Base-by-base conservation (phyloP, 2,888 invertebrate species). In the Yponomeuta plumbellus region DNA sequence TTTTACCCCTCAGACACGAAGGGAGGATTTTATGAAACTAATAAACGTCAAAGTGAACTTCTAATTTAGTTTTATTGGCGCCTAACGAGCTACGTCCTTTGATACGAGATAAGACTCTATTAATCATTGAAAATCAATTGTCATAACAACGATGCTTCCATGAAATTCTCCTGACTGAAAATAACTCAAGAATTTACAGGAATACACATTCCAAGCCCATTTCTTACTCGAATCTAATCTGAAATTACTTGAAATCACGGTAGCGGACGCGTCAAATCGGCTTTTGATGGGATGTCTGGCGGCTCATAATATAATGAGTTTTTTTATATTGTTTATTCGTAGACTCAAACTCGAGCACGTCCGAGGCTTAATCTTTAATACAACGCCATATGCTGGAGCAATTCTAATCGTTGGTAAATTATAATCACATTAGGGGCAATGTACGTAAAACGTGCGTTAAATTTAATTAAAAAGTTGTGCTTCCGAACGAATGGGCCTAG, bases 1-100 rank as follows among this genome's bases (percentile, higher is more conserved):
- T 84, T 82, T 80, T 79, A 77, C 77, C 76, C 72, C 13, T 52
- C 44, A 52, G 44, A 68, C 69, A 76, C 76, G 75, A 74, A 73
- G 74, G 75, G 75, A 73, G 77, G 79, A 79, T 83, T 84, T 83
- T 80, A 80, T 79, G 78, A 81, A 85, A 85, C 83, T 85, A 85
- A 86, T 86, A 84, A 87, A 85, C 84, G 83, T 82, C 85, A 84
- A 84, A 84, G 81, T 74, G 76, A 79, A 77, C 75, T 80, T 79
- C 56, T 56, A 76, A 81, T 84, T 80, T 80, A 80, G 74, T 76
- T 75, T 70, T 70, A 72, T 73, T 67, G 69, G 73, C 22, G 13
- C 11, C 52, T 52, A 44, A 44, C 63, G 71, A 77, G 75, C 74
- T 72, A 71, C 68, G 68, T 67, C 68, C 68, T 66, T 72, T 76